Evolutionary conservation across 2,113 vertebrate species (phyloP), one percentile per base, ranked within the genome.

Genomic region (Oxyura jamaicensis): DNA sequence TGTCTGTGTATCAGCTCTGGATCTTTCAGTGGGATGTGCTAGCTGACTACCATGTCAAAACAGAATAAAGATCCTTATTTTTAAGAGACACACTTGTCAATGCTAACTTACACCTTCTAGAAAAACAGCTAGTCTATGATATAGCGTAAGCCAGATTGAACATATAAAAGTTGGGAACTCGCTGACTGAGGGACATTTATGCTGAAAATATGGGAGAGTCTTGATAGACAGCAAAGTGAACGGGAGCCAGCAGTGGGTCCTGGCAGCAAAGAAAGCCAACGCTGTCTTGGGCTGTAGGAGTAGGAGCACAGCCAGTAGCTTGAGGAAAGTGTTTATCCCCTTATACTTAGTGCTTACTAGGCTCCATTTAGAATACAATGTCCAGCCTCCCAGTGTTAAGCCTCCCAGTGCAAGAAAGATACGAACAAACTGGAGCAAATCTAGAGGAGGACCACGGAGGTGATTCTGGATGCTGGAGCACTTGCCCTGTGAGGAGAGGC

Each of bases 391-490:
- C 39, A 31, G 1, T 50, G n/a, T 50, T 73, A 65, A 88, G 52
- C 13, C 3, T 90, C 15, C 12, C 15, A 39, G 29, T 42, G 39
- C 52, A 55, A 58, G 28, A 53, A 50, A 59, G 35, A 8, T 58
- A 44, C 21, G 46, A 59, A 3, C 36, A 73, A 77, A 17, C 28
- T 29, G n/a, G 19, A 50, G 16, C 0, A 0, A 74, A 55, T 50
- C 68, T 13, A 36, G 17, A 3, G 2, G 18, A 53, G 35, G 26
- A 16, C 18, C 11, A 19, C n/a, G 3, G 2, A 11, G 0, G 0
- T 60, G 1, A 0, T 39, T 31, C 56, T 39, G 0, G 0, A 31
- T 36, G 12, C 31, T 67, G 35, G n/a, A 76, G 33, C 33, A 25
- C 11, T 36, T 62, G 73, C 8, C 1, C 28, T 84, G 68, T 55